Evolutionary conservation across 1,140 invertebrate genomes (phyloP).

Genomic region (Geopemphigus sp.): DNA sequence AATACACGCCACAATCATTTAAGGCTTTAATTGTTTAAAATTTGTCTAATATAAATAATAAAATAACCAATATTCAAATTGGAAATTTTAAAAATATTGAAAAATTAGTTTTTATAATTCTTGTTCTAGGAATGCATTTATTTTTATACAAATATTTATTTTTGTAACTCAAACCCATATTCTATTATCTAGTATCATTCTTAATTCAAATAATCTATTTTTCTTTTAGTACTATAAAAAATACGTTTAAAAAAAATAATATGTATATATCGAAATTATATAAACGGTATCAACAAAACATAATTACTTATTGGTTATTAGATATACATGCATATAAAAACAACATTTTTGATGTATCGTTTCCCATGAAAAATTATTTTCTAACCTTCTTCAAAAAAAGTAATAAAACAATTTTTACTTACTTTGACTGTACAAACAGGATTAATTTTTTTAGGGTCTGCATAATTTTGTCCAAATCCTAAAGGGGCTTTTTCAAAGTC

Average conservation of each 20-base stretch:
- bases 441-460: constrained; percentile 32
- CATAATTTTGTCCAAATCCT: constrained; percentile 39
- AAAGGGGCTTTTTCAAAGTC: constrained; percentile 46
- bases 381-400: neutral
- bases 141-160: neutral
- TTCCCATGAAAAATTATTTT: no score
- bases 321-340: no score
- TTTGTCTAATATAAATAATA: neutral
- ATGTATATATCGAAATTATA: no score
- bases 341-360: no score
- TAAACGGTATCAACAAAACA: neutral
- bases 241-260: no score
- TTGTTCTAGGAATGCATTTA: neutral
- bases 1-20: constrained; percentile 3
- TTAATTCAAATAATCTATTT: no score
- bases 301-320: neutral
- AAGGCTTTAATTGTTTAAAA: constrained; percentile 40
- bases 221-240: no score
- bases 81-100: neutral
- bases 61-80: neutral
- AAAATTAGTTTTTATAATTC: neutral
- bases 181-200: neutral
- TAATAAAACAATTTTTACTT: neutral
- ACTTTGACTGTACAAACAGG: constrained; percentile 3
- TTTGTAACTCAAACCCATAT: neutral